Evolutionary conservation across 2,797 vertebrate genomes (phyloP).

Genomic region (Helicolenus hilgendorfi): DNA sequence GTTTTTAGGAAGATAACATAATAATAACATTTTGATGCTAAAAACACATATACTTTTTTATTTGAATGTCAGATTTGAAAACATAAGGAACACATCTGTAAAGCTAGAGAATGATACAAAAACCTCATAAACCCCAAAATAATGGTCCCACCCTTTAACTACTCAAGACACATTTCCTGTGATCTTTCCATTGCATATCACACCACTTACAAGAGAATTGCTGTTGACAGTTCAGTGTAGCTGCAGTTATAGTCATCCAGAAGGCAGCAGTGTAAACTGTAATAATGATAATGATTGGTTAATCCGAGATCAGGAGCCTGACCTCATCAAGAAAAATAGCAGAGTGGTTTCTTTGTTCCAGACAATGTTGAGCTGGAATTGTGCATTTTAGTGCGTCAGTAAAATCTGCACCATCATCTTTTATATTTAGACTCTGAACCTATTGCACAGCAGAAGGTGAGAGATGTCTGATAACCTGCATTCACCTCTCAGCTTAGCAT

Average conservation of each 20-base stretch:
- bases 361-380: not conserved
- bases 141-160: not conserved
- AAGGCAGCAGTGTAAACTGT: conserved; percentile 40
- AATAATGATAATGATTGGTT: conserved; percentile 46
- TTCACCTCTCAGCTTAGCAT: conserved; percentile 40
- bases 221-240: conserved; percentile 28
- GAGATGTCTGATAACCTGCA: conserved; percentile 39
- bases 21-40: too few relatives aligned
- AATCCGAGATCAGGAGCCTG: conserved; percentile 24
- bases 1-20: too few relatives aligned
- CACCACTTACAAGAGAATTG: conserved; percentile 38
- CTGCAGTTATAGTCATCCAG: conserved; percentile 13
- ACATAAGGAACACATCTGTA: too few relatives aligned
- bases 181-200: conserved; percentile 17
- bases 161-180: conserved; percentile 20
- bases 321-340: conserved; percentile 33
- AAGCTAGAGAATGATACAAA: too few relatives aligned
- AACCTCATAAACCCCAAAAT: too few relatives aligned
- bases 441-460: conserved; percentile 13
- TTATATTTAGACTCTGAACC: not conserved
- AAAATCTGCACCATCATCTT: not conserved
- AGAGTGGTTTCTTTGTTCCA: conserved; percentile 14
- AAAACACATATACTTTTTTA: too few relatives aligned
- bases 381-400: not conserved
- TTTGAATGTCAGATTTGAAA: too few relatives aligned